A percentile compares a stretch with the other conserved stretches of the same genome.
phyloP scores from a whole-genome alignment of 2,888 invertebrate species.

The Drosophila eohydei region DNA sequence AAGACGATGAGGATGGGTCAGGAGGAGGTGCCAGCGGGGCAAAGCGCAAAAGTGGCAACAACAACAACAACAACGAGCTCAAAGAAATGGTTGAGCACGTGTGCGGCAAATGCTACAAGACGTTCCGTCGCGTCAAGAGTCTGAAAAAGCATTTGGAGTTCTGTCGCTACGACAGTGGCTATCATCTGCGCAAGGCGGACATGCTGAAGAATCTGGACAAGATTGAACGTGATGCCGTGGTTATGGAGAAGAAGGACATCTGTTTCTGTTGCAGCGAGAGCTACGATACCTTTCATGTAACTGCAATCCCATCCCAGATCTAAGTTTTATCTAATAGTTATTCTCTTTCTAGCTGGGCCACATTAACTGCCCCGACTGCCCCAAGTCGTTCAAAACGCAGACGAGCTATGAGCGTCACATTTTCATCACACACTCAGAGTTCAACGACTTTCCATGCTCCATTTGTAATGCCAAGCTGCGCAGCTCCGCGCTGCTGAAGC shows the following conservation, averaged over 20 bases:
- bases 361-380: slow-evolving; percentile 87
- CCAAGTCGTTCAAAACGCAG: slow-evolving; percentile 90
- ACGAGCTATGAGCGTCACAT: slow-evolving; percentile 89
- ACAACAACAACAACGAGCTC: slow-evolving; percentile 51
- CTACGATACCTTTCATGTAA: slow-evolving; percentile 84
- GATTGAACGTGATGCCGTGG: slow-evolving; percentile 82
- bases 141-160: slow-evolving; percentile 82
- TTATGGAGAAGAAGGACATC: slow-evolving; percentile 82
- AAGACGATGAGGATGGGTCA: slow-evolving; percentile 48
- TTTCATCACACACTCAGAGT: slow-evolving; percentile 89
- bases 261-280: slow-evolving; percentile 85
- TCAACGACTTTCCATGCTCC: slow-evolving; percentile 87
- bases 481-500: slow-evolving; percentile 87
- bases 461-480: slow-evolving; percentile 89
- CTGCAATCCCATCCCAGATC: slow-evolving; percentile 9
- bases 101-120: slow-evolving; percentile 84
- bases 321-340: not conserved
- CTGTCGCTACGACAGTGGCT: slow-evolving; percentile 82
- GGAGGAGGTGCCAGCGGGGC: slow-evolving; percentile 5
- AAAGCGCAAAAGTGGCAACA: slow-evolving; percentile 24
- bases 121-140: slow-evolving; percentile 82
- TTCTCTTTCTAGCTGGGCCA: slow-evolving; percentile 81
- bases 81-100: slow-evolving; percentile 84
- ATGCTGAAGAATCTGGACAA: slow-evolving; percentile 83
- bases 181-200: slow-evolving; percentile 78